Evolutionary conservation across 2,113 vertebrate species (phyloP), one percentile per base, ranked within the genome.

Genomic region (Astur gentilis): DNA sequence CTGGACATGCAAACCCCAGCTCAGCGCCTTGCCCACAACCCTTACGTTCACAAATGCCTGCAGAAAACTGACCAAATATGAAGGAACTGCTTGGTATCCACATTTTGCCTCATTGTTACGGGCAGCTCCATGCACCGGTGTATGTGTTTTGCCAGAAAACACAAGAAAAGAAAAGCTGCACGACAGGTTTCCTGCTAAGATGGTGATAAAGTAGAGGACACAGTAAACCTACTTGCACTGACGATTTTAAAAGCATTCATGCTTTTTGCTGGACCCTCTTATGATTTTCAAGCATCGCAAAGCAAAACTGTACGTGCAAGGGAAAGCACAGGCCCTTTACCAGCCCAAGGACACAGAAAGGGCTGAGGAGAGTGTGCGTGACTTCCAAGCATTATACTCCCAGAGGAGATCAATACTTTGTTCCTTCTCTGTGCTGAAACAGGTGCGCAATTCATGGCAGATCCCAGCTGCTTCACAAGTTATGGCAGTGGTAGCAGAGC

Each of bases 41-140:
- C 20, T 75, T 27, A 11, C 2, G 13, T 20, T 64, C 61, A 80
- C 32, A 54, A 47, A 64, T 14, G 14, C 21, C 47, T 45, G 25
- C 32, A 71, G 58, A 87, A 90, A 73, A 62, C 1, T 6, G 70
- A 23, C 27, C 52, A 19, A 78, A 27, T 11, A 16, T 5, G 55
- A 52, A 73, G 31, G 25, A 67, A 32, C 36, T 34, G 29, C 34
- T 34, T 26, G 11, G 18, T 62, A 29, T 18, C 34, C 0, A 1
- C 34, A 16, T 50, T 40, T 72, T 23, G n/a, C 25, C 32, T 55
- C 58, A 13, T 4, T 2, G 6, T 38, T 50, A 38, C 0, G 0
- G 18, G 78, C n/a, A 73, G 36, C 65, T 73, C 23, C 50, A 42
- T 45, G 45, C 27, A 79, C 47, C 2, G 1, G 32, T 17, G 29